phyloP scores from a whole-genome alignment of 2,113 vertebrate genomes.

The Elephantulus edwardii region DNA sequence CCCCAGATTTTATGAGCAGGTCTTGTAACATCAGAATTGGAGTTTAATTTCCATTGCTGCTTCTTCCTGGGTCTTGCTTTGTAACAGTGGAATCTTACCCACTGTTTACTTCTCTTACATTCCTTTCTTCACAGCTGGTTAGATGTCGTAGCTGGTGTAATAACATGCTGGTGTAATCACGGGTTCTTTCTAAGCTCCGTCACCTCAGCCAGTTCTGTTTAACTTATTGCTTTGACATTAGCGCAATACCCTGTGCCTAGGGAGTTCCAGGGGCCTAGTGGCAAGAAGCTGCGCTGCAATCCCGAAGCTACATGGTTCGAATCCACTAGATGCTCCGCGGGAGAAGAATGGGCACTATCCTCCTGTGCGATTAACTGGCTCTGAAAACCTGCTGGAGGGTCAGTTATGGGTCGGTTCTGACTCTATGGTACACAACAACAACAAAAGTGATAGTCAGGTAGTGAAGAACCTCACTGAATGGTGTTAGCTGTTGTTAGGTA shows the following conservation, averaged over 20 bases:
- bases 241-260: too few species aligned
- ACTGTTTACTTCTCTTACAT: rapidly evolving
- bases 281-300: too few species aligned
- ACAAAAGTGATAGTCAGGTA: not conserved
- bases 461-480: not conserved
- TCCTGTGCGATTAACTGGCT: too few species aligned
- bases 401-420: too few species aligned
- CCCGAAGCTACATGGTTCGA: too few species aligned
- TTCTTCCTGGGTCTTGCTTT: not conserved
- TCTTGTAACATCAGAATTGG: not conserved
- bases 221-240: not conserved
- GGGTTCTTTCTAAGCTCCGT: not conserved
- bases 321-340: too few species aligned
- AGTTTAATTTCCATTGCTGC: not conserved
- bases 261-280: too few species aligned
- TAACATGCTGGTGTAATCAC: rapidly evolving
- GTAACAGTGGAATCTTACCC: not conserved
- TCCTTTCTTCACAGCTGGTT: not conserved
- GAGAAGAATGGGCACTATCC: too few species aligned
- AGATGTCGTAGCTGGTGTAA: not conserved
- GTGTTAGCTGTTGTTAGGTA: not conserved
- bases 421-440: not conserved
- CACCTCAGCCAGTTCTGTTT: not conserved
- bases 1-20: not conserved
- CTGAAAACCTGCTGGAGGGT: too few species aligned